Percentiles rank a stretch among this genome's conserved stretches.
Evolutionary conservation across 2,113 vertebrate genomes (phyloP).

Genomic region (Piaya cayana): DNA sequence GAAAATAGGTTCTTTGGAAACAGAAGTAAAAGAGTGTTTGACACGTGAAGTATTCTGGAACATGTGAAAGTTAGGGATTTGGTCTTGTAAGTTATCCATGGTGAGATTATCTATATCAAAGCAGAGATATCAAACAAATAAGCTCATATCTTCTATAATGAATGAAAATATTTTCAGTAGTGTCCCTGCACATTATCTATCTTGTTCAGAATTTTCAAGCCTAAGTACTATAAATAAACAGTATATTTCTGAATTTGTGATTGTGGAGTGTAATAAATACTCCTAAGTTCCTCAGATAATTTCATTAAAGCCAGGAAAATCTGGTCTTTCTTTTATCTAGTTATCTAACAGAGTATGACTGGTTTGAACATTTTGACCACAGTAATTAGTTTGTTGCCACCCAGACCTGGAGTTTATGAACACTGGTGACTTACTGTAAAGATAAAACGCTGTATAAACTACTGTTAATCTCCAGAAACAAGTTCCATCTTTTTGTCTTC

Average conservation of each 20-base stretch:
- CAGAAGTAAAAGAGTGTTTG: background rate
- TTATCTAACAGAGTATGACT: background rate
- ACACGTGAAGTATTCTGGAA: background rate
- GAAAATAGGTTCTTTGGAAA: background rate
- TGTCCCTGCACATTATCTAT: background rate
- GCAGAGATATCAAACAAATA: constrained; percentile 5
- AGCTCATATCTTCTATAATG: constrained; percentile 17
- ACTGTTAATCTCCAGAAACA: background rate
- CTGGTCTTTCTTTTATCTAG: background rate
- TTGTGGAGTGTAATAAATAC: background rate
- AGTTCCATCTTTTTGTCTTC: background rate
- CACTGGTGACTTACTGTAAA: background rate
- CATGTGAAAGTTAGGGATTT: background rate
- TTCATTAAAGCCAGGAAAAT: background rate
- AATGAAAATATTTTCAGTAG: background rate
- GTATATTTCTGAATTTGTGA: background rate
- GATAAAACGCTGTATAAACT: background rate
- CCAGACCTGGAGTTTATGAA: background rate
- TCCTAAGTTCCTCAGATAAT: background rate
- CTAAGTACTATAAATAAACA: background rate
- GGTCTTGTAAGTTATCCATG: background rate
- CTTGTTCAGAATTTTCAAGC: background rate
- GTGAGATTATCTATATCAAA: constrained; percentile 51
- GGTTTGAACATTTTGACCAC: background rate
- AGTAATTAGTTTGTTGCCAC: background rate